Evolutionary conservation across 1,140 invertebrate species (phyloP), one percentile per base, ranked within the genome.

Genomic region (Cotesia typhae): DNA sequence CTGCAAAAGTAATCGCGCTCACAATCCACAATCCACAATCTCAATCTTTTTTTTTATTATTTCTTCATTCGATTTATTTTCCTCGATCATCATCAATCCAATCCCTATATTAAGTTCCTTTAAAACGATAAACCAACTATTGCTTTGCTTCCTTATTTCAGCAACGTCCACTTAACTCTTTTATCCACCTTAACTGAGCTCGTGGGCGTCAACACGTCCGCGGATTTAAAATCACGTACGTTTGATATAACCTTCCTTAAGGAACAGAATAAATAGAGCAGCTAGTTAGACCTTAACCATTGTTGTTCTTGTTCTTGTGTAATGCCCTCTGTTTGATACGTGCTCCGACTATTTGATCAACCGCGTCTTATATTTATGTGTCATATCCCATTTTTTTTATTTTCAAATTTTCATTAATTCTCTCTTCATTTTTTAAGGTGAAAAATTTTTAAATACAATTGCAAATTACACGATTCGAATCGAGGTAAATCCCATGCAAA

Each of bases 271-370:
- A 28, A 28, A 47, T 9, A 10, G 41, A 47, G 10, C 41, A 6
- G 10, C 2, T 1, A 17, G n/a, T 6, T 38, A 20, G 14, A 52
- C 7, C 41, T 14, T 47, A 14, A 28, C 51, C 41, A 37, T 17
- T 28, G 47, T 67, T 68, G 51, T 68, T 17, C n/a, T 17, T 28
- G 47, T 67, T 68, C 20, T 68, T 68, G 66, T 68, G 66, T 68
- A 68, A 68, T 55, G 55, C 66, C 38, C 35, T 68, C 6, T 37
- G 6, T 6, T 59, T 12, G 4, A 12, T 12, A 65, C 63, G 63
- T 65, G 63, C 38, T 65, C 63, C 12, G 38, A 9, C 41, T 65
- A 12, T 65, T 38, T 65, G 35, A 65, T 65, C 9, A 3, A 36
- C 37, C 14, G 6, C 9, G 41, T 12, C 4, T 28, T 28, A 28